Conservation (phyloP, 2,797 vertebrate genomes). For the Morus bassanus region DNA sequence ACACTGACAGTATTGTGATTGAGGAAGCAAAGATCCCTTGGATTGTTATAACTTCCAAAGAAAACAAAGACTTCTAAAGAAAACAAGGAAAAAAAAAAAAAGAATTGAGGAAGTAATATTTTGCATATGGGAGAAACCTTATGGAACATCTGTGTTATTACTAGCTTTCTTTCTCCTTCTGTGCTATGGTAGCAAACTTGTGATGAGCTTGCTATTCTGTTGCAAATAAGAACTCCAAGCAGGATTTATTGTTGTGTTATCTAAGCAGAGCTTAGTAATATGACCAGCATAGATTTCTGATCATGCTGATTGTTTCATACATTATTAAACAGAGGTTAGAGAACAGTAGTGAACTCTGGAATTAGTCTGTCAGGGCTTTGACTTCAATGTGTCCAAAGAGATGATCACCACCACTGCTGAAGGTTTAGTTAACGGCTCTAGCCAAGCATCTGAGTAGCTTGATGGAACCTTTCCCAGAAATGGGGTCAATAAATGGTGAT, state of each 20-base stretch:
- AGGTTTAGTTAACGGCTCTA: background rate
- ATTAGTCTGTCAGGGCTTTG: background rate
- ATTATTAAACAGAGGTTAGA: background rate
- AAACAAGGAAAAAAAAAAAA: background rate
- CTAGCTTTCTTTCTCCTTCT: background rate
- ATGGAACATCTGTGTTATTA: background rate
- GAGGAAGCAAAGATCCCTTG: background rate
- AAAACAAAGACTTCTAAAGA: background rate
- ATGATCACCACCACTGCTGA: background rate
- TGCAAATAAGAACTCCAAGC: background rate
- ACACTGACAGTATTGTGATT: background rate
- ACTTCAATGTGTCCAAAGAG: background rate
- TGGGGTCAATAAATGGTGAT: background rate
- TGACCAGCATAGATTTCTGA: background rate
- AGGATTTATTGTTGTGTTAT: background rate
- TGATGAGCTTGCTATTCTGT: background rate
- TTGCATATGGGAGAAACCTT: accelerated
- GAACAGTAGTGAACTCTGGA: background rate
- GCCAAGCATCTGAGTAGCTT: background rate
- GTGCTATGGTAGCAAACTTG: background rate
- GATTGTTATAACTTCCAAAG: background rate
- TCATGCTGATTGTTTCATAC: background rate
- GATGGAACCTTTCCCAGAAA: background rate
- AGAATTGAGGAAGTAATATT: background rate
- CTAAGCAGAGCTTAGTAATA: background rate